Conservation (phyloP, 1,140 invertebrate genomes). For the Pogonomyrmex barbatus region DNA sequence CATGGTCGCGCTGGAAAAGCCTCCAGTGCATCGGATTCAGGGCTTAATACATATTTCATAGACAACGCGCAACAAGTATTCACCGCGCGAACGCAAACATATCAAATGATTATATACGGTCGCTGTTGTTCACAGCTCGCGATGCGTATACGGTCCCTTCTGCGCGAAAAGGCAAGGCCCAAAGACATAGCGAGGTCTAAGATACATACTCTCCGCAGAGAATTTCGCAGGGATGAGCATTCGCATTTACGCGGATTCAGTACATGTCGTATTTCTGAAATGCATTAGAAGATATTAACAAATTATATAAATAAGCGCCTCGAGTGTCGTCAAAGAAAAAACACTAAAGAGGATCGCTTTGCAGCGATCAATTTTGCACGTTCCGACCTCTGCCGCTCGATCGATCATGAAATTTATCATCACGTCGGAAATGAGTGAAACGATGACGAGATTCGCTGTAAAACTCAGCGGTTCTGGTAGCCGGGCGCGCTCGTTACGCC, state of each 20-base stretch:
- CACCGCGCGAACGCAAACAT: conserved; percentile 55
- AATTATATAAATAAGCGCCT: neutral
- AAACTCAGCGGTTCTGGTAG: conserved; percentile 25
- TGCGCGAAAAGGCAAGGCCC: conserved; percentile 34
- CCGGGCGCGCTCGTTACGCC: conserved; percentile 35
- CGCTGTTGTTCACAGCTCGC: conserved; percentile 51
- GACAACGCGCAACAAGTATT: conserved; percentile 59
- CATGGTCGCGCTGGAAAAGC: conserved; percentile 64
- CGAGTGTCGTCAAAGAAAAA: neutral
- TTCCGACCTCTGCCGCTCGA: neutral
- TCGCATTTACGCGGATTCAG: neutral
- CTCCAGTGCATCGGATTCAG: conserved; percentile 59
- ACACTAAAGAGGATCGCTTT: neutral
- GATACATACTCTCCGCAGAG: too few relatives aligned
- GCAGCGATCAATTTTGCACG: neutral
- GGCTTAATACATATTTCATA: conserved; percentile 63
- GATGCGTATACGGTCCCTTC: conserved; percentile 1
- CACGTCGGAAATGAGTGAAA: conserved; percentile 25
- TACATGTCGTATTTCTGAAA: neutral
- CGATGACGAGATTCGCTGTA: conserved; percentile 18
- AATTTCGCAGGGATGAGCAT: conserved; percentile 21
- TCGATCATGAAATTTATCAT: conserved; percentile 36
- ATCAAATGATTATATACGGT: conserved; percentile 58
- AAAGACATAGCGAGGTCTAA: neutral
- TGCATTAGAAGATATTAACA: neutral